These are phyloP conservation scores for Trigoniulus corallinus DNA, from an alignment of 1,140 invertebrate genomes.

Conservation along the genomic window DNA sequence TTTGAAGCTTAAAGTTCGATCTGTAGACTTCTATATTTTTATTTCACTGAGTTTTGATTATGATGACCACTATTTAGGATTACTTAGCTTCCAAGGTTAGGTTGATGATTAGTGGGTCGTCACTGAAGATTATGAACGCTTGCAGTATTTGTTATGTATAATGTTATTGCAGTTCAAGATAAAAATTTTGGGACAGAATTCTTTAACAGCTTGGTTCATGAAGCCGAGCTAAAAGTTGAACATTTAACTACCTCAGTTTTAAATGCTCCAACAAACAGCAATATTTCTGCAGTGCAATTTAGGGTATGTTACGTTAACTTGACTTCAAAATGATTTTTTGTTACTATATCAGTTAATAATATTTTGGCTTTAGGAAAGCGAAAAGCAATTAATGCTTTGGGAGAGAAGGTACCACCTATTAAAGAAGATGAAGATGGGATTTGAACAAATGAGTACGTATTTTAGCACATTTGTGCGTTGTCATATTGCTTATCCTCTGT, in stretches of 20 bases:
- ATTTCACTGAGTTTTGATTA: too few species aligned
- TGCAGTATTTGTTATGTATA: too few species aligned
- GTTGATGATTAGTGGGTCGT: too few species aligned
- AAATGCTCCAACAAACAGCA: conserved; percentile 15
- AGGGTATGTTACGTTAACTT: conserved; percentile 8
- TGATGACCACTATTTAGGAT: too few species aligned
- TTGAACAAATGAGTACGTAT: conserved; percentile 43
- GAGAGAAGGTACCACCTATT: conserved; percentile 63
- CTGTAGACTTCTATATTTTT: too few species aligned
- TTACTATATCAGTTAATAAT: not conserved
- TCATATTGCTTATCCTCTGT: not conserved
- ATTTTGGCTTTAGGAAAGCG: conserved; percentile 35
- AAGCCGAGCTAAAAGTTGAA: conserved; percentile 44
- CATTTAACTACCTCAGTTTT: conserved; percentile 23
- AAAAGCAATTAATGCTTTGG: conserved; percentile 73
- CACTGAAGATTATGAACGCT: too few species aligned
- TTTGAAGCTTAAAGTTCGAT: conserved; percentile 21
- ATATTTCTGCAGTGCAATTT: conserved; percentile 10
- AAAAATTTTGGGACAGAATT: too few species aligned
- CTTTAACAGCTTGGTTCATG: conserved; percentile 51
- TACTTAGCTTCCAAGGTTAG: too few species aligned
- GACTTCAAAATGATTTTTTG: conserved; percentile 4
- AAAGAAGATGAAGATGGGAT: conserved; percentile 49
- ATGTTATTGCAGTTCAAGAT: too few species aligned
- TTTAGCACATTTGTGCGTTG: not conserved